Conservation (phyloP, 2,888 invertebrate genomes). For the Cantharis lateralis region DNA sequence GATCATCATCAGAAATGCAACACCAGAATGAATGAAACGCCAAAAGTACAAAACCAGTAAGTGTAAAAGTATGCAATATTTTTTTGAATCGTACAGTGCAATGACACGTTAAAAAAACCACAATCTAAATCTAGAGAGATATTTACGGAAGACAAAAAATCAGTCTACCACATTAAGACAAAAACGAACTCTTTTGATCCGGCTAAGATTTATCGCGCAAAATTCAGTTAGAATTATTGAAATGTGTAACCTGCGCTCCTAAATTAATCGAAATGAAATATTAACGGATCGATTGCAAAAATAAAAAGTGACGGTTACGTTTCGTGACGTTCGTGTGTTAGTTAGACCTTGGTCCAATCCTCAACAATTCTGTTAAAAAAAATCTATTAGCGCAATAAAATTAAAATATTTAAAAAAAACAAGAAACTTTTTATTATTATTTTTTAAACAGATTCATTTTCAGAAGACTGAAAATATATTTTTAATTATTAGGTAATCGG, state of each 20-base stretch:
- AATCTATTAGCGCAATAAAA: neutral
- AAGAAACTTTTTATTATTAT: too few species aligned
- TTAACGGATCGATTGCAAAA: neutral
- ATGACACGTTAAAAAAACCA: neutral
- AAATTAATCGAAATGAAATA: neutral
- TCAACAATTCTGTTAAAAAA: neutral
- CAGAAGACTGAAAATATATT: too few species aligned
- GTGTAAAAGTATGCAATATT: neutral
- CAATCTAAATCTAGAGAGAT: neutral
- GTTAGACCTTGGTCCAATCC: neutral
- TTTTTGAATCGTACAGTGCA: neutral
- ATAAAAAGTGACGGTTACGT: neutral
- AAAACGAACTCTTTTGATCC: neutral
- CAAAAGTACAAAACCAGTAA: neutral
- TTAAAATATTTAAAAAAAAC: neutral
- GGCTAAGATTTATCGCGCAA: neutral
- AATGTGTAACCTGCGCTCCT: neutral
- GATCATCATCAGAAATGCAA: neutral
- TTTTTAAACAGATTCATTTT: too few species aligned
- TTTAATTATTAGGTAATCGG: too few species aligned
- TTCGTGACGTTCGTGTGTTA: neutral
- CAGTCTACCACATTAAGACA: neutral
- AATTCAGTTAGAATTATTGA: neutral
- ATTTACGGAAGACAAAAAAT: neutral
- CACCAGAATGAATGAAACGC: neutral